Conservation (phyloP, 2,797 vertebrate genomes). For the Lithobates pipiens region DNA sequence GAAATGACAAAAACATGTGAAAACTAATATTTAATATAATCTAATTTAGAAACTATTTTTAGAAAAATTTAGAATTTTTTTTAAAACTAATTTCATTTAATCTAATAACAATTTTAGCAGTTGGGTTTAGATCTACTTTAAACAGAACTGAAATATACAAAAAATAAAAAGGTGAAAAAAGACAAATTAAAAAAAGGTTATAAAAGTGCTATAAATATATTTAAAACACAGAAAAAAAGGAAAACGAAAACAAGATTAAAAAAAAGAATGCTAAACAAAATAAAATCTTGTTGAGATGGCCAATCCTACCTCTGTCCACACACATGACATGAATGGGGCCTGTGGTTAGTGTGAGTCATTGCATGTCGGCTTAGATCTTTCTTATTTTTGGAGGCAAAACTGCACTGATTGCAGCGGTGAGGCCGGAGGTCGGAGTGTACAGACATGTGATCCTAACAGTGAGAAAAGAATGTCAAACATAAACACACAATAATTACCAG, state of each 20-base stretch:
- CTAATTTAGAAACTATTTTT: too few relatives aligned
- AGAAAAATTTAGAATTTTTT: too few relatives aligned
- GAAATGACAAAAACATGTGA: too few relatives aligned
- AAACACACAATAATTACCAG: constrained; percentile 3
- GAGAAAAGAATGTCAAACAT: background rate
- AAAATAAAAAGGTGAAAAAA: background rate
- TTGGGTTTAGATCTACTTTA: background rate
- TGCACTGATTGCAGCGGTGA: constrained; percentile 94
- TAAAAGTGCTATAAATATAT: too few relatives aligned
- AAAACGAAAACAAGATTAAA: background rate
- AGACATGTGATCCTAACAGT: constrained; percentile 86
- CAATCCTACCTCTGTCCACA: constrained; percentile 90
- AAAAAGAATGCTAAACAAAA: background rate
- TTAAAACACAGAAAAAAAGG: background rate
- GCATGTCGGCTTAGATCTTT: constrained; percentile 94
- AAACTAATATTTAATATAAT: too few relatives aligned
- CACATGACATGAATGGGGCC: constrained; percentile 91
- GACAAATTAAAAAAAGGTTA: background rate
- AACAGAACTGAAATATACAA: background rate
- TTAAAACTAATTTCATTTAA: too few relatives aligned
- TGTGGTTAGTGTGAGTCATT: constrained; percentile 98
- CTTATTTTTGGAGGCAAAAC: constrained; percentile 98
- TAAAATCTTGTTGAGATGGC: background rate
- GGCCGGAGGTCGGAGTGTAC: constrained; percentile 91
- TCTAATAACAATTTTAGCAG: too few relatives aligned